These are phyloP conservation scores for Pheosia tremula DNA, from an alignment of 2,888 invertebrate genomes.

Conservation along the genomic window DNA sequence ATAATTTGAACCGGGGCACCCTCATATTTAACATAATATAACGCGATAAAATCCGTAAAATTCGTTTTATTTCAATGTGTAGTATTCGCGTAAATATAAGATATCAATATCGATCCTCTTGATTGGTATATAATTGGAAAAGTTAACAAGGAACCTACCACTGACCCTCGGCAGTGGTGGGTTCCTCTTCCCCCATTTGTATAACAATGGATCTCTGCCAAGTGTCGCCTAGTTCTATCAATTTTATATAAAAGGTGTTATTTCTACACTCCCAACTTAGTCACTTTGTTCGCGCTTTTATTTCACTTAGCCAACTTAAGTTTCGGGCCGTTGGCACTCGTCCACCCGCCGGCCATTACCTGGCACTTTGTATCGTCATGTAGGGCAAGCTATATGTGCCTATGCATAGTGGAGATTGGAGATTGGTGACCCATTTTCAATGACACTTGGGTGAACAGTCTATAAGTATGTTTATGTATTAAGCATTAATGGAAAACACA, in stretches of 20 bases:
- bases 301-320: conserved; percentile 8
- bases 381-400: not conserved
- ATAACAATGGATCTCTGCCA: no score
- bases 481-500: not conserved
- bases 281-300: conserved; percentile 3
- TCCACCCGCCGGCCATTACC: conserved; percentile 3
- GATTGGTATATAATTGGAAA: no score
- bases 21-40: no score
- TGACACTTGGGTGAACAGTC: not conserved
- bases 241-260: not conserved
- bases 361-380: not conserved
- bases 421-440: conserved; percentile 2
- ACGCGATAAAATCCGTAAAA: no score
- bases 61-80: no score
- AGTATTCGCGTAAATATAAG: no score
- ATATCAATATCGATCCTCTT: no score
- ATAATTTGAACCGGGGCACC: no score
- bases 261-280: conserved; percentile 3
- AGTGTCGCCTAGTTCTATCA: no score
- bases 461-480: not conserved
- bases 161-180: no score
- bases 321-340: not conserved
- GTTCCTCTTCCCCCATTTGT: no score
- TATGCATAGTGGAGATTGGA: not conserved
- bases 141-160: no score